These are phyloP conservation scores for Neodon shergylaensis DNA, from an alignment of 2,113 vertebrate genomes.

Conservation along the genomic window DNA sequence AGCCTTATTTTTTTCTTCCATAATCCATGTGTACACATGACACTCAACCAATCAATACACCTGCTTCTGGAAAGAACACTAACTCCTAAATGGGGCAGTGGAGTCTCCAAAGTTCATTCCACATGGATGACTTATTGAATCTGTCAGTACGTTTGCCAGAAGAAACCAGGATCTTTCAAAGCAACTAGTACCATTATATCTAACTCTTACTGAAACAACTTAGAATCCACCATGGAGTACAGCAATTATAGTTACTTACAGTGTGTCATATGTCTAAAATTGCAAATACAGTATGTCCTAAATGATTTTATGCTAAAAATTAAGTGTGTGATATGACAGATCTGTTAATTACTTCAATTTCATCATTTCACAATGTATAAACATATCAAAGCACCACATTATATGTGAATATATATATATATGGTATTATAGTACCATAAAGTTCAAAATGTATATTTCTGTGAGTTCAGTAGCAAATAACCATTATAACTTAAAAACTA, in stretches of 20 bases:
- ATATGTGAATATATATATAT: neutral
- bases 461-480: neutral
- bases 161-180: slow-evolving; percentile 22
- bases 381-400: neutral
- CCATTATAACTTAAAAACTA: neutral
- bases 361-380: neutral
- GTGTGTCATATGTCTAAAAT: neutral
- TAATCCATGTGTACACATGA: neutral
- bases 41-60: neutral
- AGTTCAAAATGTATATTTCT: neutral
- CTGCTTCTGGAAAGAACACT: neutral
- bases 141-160: neutral
- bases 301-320: neutral
- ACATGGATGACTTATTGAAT: neutral
- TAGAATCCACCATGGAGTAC: neutral
- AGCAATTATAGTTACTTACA: neutral
- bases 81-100: neutral
- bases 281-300: neutral
- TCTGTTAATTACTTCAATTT: neutral
- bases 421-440: neutral
- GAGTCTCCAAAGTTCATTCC: neutral
- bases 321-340: neutral
- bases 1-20: neutral
- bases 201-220: neutral
- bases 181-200: neutral